Percentiles rank a stretch among this genome's conserved stretches.
Conservation (phyloP, 2,888 invertebrate genomes). For the Diplolepis rosae region DNA sequence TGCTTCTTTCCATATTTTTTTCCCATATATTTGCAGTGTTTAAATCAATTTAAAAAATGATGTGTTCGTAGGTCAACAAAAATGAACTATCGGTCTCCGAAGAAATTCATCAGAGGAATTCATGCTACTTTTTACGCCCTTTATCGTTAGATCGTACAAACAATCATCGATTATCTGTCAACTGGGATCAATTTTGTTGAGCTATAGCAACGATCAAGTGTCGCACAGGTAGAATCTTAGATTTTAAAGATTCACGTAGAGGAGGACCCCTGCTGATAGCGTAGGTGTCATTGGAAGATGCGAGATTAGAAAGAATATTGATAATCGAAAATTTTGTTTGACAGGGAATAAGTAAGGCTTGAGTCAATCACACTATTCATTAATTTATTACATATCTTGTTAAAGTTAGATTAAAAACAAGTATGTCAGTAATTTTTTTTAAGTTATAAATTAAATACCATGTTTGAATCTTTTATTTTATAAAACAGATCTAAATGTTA, state of each 20-base stretch:
- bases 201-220: slow-evolving; percentile 40
- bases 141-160: background rate
- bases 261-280: slow-evolving; percentile 37
- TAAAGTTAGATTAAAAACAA: background rate
- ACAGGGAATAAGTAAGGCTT: slow-evolving; percentile 16
- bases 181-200: slow-evolving; percentile 38
- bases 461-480: background rate
- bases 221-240: slow-evolving; percentile 33
- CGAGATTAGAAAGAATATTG: slow-evolving; percentile 32
- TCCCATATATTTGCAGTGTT: no score
- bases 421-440: background rate
- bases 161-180: slow-evolving; percentile 38
- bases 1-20: no score
- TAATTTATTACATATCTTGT: slow-evolving; percentile 16
- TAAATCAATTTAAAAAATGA: background rate
- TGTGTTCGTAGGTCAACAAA: slow-evolving; percentile 12
- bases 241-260: slow-evolving; percentile 11
- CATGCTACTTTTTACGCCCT: slow-evolving; percentile 29
- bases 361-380: slow-evolving; percentile 33
- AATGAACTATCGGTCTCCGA: background rate
- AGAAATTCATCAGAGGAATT: slow-evolving; percentile 2
- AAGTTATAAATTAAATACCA: background rate
- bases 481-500: background rate
- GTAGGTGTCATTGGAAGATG: slow-evolving; percentile 42
- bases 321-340: slow-evolving; percentile 32